A percentile compares a stretch with the other conserved stretches of the same genome.
phyloP scores from a whole-genome alignment of 2,797 vertebrate genomes.

The Acestrorhynchus altus region DNA sequence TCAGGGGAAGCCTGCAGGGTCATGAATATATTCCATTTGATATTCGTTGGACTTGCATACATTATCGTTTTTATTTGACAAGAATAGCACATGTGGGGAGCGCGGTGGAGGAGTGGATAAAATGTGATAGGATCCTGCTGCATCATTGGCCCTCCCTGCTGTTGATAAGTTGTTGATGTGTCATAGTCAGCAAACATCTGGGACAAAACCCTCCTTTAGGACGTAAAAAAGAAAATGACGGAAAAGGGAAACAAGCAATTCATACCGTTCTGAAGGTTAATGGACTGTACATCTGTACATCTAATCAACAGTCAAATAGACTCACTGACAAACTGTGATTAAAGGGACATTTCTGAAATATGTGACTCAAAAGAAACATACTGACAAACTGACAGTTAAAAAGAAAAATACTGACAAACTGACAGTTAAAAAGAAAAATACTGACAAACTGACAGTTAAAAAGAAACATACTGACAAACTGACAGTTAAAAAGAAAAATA shows the following conservation, averaged over 20 bases:
- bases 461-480: neutral
- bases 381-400: neutral
- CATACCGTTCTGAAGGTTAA: neutral
- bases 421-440: neutral
- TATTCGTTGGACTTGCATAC: conserved; percentile 69
- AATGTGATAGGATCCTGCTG: conserved; percentile 36
- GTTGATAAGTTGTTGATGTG: conserved; percentile 28
- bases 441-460: neutral
- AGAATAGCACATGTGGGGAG: conserved; percentile 49
- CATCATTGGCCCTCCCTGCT: neutral
- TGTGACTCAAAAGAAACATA: neutral
- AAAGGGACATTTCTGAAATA: no score
- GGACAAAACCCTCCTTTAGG: neutral
- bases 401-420: neutral
- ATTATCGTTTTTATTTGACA: conserved; percentile 67
- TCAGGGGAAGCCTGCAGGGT: conserved; percentile 38
- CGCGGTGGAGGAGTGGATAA: conserved; percentile 51
- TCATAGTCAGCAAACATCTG: neutral
- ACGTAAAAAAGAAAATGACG: no score
- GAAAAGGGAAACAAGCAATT: neutral
- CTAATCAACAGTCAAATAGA: neutral
- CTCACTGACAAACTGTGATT: neutral
- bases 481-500: neutral
- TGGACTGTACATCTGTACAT: neutral
- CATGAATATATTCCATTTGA: conserved; percentile 77